These are phyloP conservation scores for Chesias legatella DNA, from an alignment of 2,888 invertebrate genomes.

Conservation along the genomic window DNA sequence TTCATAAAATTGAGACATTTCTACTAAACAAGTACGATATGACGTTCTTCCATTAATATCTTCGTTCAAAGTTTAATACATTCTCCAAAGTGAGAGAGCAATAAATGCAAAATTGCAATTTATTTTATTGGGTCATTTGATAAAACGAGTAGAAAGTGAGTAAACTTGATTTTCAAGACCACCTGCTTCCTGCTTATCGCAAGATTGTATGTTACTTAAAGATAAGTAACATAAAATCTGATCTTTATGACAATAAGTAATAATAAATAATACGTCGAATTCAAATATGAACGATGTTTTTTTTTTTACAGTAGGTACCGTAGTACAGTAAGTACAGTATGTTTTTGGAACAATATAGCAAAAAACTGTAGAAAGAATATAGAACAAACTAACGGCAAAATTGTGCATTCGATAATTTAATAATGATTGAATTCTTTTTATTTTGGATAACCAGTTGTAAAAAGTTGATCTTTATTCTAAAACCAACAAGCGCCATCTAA, in stretches of 20 bases:
- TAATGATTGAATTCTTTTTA: too few species aligned
- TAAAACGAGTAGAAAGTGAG: conserved; percentile 26
- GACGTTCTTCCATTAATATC: background rate
- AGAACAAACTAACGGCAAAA: too few species aligned
- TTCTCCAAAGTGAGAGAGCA: conserved; percentile 1
- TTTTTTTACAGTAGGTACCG: too few species aligned
- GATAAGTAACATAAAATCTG: too few species aligned
- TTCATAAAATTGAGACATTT: too few species aligned
- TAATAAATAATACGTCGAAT: too few species aligned
- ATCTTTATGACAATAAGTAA: too few species aligned
- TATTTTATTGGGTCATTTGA: conserved; percentile 22
- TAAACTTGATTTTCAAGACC: conserved; percentile 27
- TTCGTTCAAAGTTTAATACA: background rate
- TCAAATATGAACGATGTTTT: background rate
- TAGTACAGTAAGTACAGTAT: too few species aligned
- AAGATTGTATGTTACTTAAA: background rate
- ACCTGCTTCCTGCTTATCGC: conserved; percentile 16
- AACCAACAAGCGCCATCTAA: conserved; percentile 41
- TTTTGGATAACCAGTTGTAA: too few species aligned
- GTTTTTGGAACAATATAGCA: too few species aligned
- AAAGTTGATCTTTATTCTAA: background rate
- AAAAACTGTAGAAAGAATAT: too few species aligned
- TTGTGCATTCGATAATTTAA: too few species aligned
- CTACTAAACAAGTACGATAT: background rate
- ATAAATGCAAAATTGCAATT: conserved; percentile 5